These are phyloP conservation scores for Ferdinandea cuprea DNA, from an alignment of 2,888 invertebrate species.

Conservation along the genomic window DNA sequence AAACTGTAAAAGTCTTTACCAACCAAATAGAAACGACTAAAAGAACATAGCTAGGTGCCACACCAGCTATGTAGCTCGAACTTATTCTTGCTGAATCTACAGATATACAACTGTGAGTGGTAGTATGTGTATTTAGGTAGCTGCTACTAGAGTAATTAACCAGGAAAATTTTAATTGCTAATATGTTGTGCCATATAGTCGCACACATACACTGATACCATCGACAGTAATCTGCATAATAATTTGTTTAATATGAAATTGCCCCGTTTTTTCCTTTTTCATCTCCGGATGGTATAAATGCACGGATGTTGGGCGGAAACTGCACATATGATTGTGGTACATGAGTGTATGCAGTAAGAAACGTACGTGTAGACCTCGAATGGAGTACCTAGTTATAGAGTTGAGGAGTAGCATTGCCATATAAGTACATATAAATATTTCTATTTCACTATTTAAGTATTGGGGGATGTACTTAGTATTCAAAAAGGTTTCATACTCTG, in stretches of 20 bases:
- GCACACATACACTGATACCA: constrained; percentile 41
- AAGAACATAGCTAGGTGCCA: constrained; percentile 53
- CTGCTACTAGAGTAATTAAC: constrained; percentile 80
- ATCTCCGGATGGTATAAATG: constrained; percentile 42
- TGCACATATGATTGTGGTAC: constrained; percentile 59
- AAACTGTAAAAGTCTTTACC: constrained; percentile 49
- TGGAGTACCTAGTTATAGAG: constrained; percentile 26
- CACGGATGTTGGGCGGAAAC: constrained; percentile 65
- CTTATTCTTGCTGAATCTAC: constrained; percentile 27
- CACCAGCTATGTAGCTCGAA: constrained; percentile 46
- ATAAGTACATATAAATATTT: too few species aligned
- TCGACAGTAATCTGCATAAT: constrained; percentile 69
- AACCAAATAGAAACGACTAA: constrained; percentile 36
- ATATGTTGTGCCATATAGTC: constrained; percentile 79
- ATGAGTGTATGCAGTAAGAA: constrained; percentile 22
- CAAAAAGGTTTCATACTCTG: too few species aligned
- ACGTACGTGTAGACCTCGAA: background rate
- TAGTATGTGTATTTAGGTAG: too few species aligned
- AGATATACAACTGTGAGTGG: constrained; percentile 26
- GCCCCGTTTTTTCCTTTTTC: constrained; percentile 57
- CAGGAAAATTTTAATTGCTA: constrained; percentile 83
- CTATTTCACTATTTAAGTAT: too few species aligned
- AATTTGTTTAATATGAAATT: constrained; percentile 73
- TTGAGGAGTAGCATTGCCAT: constrained; percentile 37
- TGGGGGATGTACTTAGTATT: too few species aligned